phyloP scores from a whole-genome alignment of 1,140 invertebrate species.

The Watersipora subatra region DNA sequence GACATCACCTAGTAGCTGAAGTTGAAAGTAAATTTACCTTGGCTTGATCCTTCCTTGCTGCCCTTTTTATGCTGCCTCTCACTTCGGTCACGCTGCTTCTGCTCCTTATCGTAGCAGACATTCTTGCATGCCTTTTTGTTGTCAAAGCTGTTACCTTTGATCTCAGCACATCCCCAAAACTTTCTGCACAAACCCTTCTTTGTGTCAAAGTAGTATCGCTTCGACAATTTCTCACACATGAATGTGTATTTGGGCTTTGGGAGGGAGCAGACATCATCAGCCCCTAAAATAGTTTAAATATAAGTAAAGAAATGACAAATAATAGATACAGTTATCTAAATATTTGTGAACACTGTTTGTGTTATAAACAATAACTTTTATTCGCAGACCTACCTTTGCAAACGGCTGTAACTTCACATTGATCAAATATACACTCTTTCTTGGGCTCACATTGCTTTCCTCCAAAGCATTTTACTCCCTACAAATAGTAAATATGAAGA shows the following conservation, averaged over 20 bases:
- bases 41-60: too few relatives aligned
- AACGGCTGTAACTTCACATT: constrained; percentile 2
- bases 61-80: background rate
- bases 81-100: background rate
- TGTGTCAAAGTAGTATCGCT: constrained; percentile 15
- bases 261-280: constrained; percentile 7
- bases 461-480: background rate
- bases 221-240: constrained; percentile 11
- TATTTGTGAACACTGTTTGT: too few relatives aligned
- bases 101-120: constrained; percentile 9
- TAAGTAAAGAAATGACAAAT: background rate
- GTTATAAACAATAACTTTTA: too few relatives aligned
- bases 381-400: constrained; percentile 1
- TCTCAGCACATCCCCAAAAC: constrained; percentile 15
- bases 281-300: background rate
- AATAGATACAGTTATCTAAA: too few relatives aligned
- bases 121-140: constrained; percentile 15
- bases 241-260: constrained; percentile 9
- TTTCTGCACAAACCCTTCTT: constrained; percentile 14
- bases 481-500: background rate
- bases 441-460: background rate
- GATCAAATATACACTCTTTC: background rate
- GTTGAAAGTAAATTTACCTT: too few relatives aligned
- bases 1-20: too few relatives aligned
- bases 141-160: constrained; percentile 15